phyloP scores from a whole-genome alignment of 2,888 invertebrate species.

The Limenitis camilla region DNA sequence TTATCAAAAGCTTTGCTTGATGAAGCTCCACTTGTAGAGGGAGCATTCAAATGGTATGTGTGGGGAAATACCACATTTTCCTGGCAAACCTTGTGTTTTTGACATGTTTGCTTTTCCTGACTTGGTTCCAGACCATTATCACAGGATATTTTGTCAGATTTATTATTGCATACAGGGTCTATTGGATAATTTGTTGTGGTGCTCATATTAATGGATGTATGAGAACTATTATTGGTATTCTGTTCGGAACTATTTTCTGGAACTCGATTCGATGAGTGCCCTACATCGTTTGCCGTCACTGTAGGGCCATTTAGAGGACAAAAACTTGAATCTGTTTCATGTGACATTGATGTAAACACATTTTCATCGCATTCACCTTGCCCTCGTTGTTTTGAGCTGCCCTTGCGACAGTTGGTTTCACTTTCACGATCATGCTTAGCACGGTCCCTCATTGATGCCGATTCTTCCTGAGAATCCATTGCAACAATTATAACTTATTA shows the following conservation, averaged over 20 bases:
- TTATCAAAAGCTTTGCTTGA: conserved; percentile 38
- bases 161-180: conserved; percentile 38
- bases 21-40: conserved; percentile 53
- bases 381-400: conserved; percentile 34
- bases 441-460: conserved; percentile 40
- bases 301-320: conserved; percentile 43
- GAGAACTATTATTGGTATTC: conserved; percentile 32
- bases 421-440: conserved; percentile 41
- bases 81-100: conserved; percentile 46
- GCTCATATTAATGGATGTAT: conserved; percentile 32
- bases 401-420: conserved; percentile 41
- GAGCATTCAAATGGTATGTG: conserved; percentile 31
- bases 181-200: conserved; percentile 34
- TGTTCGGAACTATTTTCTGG: conserved; percentile 34
- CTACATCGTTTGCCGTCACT: conserved; percentile 34
- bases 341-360: conserved; percentile 52
- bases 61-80: conserved; percentile 36
- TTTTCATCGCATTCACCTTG: conserved; percentile 43
- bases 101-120: conserved; percentile 40
- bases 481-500: conserved; percentile 42
- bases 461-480: conserved; percentile 59
- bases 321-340: conserved; percentile 39
- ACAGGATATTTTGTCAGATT: conserved; percentile 32
- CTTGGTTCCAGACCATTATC: conserved; percentile 40
- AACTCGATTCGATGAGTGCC: conserved; percentile 30